Evolutionary conservation across 1,140 invertebrate genomes (phyloP).

Genomic region (Neodiprion lecontei): DNA sequence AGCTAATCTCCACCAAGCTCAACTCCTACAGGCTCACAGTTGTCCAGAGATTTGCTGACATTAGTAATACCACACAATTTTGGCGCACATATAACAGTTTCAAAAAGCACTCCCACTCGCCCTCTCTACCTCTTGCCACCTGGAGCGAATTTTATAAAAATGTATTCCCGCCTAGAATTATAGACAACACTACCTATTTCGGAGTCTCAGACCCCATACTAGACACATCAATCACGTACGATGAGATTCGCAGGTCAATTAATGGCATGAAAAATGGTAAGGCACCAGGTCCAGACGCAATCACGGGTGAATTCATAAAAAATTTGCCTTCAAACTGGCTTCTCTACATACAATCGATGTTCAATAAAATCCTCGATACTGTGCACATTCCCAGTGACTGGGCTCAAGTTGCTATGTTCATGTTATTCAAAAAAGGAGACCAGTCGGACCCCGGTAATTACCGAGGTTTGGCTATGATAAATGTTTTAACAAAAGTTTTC

Average conservation of each 20-base stretch:
- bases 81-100: too few relatives aligned
- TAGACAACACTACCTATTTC: too few relatives aligned
- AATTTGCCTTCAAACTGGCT: slow-evolving; percentile 1
- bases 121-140: too few relatives aligned
- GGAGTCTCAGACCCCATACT: too few relatives aligned
- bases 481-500: not conserved
- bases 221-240: too few relatives aligned
- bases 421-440: not conserved
- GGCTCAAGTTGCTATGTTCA: not conserved
- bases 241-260: not conserved
- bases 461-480: not conserved
- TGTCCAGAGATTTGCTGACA: too few relatives aligned
- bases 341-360: not conserved
- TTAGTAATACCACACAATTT: too few relatives aligned
- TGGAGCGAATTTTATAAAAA: too few relatives aligned
- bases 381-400: not conserved
- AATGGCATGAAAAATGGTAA: not conserved
- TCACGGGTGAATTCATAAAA: not conserved
- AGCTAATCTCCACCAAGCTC: too few relatives aligned
- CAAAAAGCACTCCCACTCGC: too few relatives aligned
- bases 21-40: too few relatives aligned
- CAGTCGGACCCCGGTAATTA: not conserved
- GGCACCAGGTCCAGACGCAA: not conserved
- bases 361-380: not conserved
- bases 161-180: too few relatives aligned